Conservation (phyloP, 2,113 vertebrate species). For the Lathamus discolor region DNA sequence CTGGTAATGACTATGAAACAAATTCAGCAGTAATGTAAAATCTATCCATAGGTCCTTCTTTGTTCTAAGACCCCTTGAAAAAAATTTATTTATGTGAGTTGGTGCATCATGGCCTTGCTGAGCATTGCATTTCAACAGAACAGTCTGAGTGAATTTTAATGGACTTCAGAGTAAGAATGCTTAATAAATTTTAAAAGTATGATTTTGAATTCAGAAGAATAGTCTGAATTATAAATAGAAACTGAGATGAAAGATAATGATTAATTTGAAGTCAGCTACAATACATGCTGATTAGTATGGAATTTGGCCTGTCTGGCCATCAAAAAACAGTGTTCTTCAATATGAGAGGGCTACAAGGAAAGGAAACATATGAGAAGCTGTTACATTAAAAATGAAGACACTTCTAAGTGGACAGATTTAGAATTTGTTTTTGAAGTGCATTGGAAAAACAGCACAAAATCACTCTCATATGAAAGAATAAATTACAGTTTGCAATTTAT, state of each 20-base stretch:
- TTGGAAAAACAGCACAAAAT: background rate
- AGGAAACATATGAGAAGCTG: background rate
- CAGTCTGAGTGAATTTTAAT: background rate
- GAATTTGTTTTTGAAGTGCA: background rate
- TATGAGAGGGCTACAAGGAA: background rate
- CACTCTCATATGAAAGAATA: background rate
- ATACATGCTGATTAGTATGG: background rate
- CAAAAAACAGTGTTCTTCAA: background rate
- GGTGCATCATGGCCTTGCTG: background rate
- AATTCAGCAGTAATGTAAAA: background rate
- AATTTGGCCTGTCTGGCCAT: background rate
- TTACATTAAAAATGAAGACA: background rate
- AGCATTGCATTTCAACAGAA: background rate
- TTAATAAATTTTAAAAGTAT: background rate
- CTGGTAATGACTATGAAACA: background rate
- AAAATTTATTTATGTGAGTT: background rate
- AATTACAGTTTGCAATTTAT: background rate
- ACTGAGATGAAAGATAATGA: background rate
- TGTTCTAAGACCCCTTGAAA: background rate
- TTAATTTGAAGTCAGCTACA: background rate
- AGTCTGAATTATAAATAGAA: background rate
- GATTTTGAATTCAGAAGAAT: background rate
- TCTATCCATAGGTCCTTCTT: background rate
- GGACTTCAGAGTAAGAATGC: background rate
- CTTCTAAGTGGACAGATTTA: background rate